A percentile compares a stretch with the other conserved stretches of the same genome.
Conservation (phyloP, 2,797 vertebrate genomes). For the Hyperoplus immaculatus region DNA sequence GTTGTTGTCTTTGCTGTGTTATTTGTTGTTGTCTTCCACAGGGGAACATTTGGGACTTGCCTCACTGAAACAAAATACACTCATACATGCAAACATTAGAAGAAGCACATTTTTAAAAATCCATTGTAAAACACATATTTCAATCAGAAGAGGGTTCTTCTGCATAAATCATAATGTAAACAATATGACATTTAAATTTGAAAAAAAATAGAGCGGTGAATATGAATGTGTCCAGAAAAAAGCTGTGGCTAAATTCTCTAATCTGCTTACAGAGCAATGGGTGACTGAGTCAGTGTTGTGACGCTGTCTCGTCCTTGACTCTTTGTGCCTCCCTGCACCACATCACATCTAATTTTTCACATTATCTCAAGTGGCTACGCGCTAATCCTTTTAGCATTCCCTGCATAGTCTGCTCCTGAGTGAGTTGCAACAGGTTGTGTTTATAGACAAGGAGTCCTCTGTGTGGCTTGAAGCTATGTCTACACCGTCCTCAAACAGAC, state of each 20-base stretch:
- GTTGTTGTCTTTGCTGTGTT: constrained; percentile 25
- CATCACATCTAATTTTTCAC: constrained; percentile 72
- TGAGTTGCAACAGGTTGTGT: constrained; percentile 72
- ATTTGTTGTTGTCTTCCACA: neutral
- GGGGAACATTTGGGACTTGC: neutral
- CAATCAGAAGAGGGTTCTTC: neutral
- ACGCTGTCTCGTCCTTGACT: constrained; percentile 55
- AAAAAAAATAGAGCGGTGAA: neutral
- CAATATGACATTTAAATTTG: neutral
- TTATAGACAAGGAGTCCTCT: constrained; percentile 69
- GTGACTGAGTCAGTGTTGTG: constrained; percentile 40
- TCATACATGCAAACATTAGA: neutral
- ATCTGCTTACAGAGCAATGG: constrained; percentile 22
- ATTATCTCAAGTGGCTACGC: constrained; percentile 73
- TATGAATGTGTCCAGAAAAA: neutral
- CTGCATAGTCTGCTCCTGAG: constrained; percentile 65
- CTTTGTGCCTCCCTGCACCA: constrained; percentile 43
- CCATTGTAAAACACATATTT: neutral
- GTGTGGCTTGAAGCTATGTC: constrained; percentile 66
- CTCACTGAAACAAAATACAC: neutral
- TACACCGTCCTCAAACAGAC: constrained; percentile 45
- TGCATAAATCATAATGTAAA: neutral
- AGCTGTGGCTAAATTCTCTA: constrained; percentile 7
- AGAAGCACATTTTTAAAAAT: neutral
- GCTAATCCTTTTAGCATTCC: constrained; percentile 77